Base-by-base conservation (phyloP, 2,888 invertebrate species). In the Aphrophora alni region DNA sequence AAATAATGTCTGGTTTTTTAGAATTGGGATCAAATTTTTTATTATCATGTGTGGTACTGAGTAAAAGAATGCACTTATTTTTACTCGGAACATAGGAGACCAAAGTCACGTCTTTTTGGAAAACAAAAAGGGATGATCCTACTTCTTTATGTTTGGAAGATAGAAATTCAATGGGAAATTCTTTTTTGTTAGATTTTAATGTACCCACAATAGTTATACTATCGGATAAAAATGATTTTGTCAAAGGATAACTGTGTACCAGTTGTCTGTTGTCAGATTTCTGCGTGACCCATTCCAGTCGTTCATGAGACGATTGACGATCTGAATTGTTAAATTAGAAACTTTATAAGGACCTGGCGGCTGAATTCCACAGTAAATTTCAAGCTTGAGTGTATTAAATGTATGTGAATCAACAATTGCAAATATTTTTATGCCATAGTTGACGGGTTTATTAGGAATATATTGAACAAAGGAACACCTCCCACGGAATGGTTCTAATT, bases 121-220 rank as follows among this genome's bases (percentile, higher is more conserved):
- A 85, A 10, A 85, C 86, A 83, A 86, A 86, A 21, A 85, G 28
- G 17, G 84, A 82, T 24, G 85, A 83, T 79, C 82, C 83, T 68
- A 84, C 82, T 70, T 77, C 28, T 77, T 83, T 83, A 25, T 74
- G 77, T 82, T 84, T 83, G 68, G 79, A 80, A 17, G 83, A 84
- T 28, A 84, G 81, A 82, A 87, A 86, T 82, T 85, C 86, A 73
- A 33, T 8, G 24, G 86, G 87, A 76, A 87, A 82, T 80, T 86
- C 85, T 73, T 8, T 33, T 33, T 33, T 33, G 33, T 33, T 33
- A 33, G 3, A 33, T 33, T 33, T 33, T 8, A 33, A 33, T 26
- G 85, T 85, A 72, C 84, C 86, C 76, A 85, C 82, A 38, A 85
- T 81, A 78, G 84, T 85, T 38, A 84, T 81, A 81, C 83, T 83